Evolutionary conservation across 2,797 vertebrate species (phyloP).

Genomic region (Clarias pachynema): DNA sequence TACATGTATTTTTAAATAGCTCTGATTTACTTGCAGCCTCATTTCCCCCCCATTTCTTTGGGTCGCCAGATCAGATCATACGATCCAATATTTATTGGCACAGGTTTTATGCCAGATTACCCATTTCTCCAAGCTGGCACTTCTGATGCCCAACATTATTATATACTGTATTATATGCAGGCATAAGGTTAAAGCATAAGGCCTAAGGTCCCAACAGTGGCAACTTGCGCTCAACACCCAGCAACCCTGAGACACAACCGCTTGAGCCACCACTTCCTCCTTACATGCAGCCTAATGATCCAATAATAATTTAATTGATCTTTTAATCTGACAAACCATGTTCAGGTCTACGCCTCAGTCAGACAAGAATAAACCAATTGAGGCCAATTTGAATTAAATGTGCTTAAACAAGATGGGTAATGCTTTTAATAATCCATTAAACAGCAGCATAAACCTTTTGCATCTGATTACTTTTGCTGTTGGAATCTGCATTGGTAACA

Average conservation of each 20-base stretch:
- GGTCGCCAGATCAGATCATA: too few species aligned
- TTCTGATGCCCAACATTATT: too few species aligned
- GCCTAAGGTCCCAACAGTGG: too few species aligned
- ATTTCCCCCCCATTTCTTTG: neutral
- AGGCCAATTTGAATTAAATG: constrained; percentile 17
- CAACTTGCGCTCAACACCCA: too few species aligned
- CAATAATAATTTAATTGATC: neutral
- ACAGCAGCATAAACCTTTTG: neutral
- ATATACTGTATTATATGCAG: too few species aligned
- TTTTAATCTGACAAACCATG: neutral
- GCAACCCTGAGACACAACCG: too few species aligned
- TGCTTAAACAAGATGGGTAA: neutral
- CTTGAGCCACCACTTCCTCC: too few species aligned
- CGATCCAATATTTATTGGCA: too few species aligned
- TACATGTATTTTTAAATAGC: neutral
- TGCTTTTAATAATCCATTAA: constrained; percentile 6
- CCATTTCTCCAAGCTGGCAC: too few species aligned
- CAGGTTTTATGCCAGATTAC: too few species aligned
- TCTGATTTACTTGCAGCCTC: neutral
- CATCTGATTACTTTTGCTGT: neutral
- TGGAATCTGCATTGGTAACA: constrained; percentile 20
- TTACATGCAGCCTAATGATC: neutral
- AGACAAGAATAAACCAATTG: neutral
- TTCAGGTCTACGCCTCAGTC: neutral
- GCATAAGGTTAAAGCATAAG: too few species aligned